These are phyloP conservation scores for Tragelaphus strepsiceros DNA, from an alignment of 2,113 vertebrate genomes.

Conservation along the genomic window DNA sequence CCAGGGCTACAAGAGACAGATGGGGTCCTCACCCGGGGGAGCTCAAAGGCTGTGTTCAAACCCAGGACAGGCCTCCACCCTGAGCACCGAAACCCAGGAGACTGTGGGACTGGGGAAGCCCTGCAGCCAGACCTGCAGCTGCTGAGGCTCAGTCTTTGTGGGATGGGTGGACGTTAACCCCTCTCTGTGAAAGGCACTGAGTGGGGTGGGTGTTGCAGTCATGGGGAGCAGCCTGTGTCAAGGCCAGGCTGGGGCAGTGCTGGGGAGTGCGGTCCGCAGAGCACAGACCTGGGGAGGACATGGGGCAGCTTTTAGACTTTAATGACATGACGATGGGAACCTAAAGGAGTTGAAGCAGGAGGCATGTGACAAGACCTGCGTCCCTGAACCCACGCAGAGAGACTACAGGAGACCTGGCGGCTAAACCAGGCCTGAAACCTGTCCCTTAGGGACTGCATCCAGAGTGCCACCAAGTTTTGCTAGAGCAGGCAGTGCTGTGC, in stretches of 20 bases:
- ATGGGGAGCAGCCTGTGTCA: not conserved
- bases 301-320: not conserved
- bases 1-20: not conserved
- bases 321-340: not conserved
- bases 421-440: not conserved
- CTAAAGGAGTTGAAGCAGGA: not conserved
- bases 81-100: not conserved
- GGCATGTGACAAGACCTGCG: not conserved
- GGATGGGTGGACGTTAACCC: not conserved
- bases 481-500: not conserved
- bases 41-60: not conserved
- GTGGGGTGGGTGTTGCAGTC: not conserved
- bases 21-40: not conserved
- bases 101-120: not conserved
- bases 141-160: not conserved
- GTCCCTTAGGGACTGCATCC: not conserved
- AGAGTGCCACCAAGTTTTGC: fast-evolving
- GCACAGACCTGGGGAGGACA: not conserved
- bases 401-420: fast-evolving
- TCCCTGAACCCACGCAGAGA: not conserved
- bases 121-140: not conserved
- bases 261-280: not conserved
- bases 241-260: not conserved
- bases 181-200: not conserved
- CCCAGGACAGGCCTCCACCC: not conserved